phyloP scores from a whole-genome alignment of 1,140 invertebrate genomes.

The Drosophila navojoa region DNA sequence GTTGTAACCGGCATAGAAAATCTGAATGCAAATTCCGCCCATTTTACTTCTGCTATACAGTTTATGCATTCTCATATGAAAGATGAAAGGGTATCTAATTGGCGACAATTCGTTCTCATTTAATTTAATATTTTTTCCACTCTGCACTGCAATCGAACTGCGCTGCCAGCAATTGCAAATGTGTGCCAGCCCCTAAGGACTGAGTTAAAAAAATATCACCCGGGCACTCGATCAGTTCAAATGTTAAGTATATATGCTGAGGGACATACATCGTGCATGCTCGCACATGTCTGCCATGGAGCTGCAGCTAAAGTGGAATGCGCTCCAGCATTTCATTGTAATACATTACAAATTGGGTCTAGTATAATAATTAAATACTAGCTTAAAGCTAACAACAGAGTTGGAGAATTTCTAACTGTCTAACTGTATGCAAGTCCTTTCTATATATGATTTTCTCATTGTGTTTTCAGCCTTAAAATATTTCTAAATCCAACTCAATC shows the following conservation, averaged over 20 bases:
- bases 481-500: too few species aligned
- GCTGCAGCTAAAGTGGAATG: slow-evolving; percentile 1
- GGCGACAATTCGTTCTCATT: background rate
- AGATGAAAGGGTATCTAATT: slow-evolving; percentile 1
- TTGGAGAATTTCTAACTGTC: too few species aligned
- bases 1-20: background rate
- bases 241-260: slow-evolving; percentile 19
- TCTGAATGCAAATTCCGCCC: too few species aligned
- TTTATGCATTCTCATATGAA: background rate
- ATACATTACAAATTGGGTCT: too few species aligned
- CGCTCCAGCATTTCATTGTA: background rate
- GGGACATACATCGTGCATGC: background rate
- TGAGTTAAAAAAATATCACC: slow-evolving; percentile 29
- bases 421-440: too few species aligned
- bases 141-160: slow-evolving; percentile 21
- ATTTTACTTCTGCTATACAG: background rate
- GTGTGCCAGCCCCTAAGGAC: slow-evolving; percentile 16
- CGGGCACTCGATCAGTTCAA: slow-evolving; percentile 52
- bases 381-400: too few species aligned
- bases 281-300: background rate
- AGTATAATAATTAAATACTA: too few species aligned
- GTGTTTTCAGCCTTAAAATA: too few species aligned
- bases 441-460: too few species aligned
- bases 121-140: slow-evolving; percentile 4
- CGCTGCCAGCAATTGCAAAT: slow-evolving; percentile 52